phyloP scores from a whole-genome alignment of 2,888 invertebrate genomes.

The Drosophila flavopinicola region DNA sequence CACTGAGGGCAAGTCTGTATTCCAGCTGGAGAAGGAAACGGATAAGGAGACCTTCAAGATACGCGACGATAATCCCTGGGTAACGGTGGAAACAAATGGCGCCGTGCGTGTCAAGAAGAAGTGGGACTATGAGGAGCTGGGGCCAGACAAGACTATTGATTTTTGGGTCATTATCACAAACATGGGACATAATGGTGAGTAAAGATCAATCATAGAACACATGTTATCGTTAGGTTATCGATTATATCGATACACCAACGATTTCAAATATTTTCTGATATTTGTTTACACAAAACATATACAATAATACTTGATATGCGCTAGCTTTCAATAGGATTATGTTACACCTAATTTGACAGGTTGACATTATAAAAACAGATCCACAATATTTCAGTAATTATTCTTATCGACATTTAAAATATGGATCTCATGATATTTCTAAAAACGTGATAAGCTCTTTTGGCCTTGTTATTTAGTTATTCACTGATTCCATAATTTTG shows the following conservation, averaged over 20 bases:
- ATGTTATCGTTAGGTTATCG: conserved; percentile 1
- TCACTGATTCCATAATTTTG: not conserved
- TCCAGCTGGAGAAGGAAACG: conserved; percentile 95
- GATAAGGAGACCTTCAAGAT: conserved; percentile 97
- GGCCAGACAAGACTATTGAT: conserved; percentile 97
- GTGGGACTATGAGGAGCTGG: conserved; percentile 98
- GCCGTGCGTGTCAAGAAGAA: conserved; percentile 97
- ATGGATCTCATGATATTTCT: too few relatives aligned
- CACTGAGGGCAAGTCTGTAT: conserved; percentile 93
- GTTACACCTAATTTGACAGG: too few relatives aligned
- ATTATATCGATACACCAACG: too few relatives aligned
- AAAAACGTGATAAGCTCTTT: too few relatives aligned
- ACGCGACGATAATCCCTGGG: conserved; percentile 97
- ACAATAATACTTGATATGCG: too few relatives aligned
- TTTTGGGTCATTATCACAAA: conserved; percentile 98
- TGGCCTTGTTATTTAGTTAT: too few relatives aligned
- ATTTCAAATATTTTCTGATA: too few relatives aligned
- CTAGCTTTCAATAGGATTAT: not conserved
- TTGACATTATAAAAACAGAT: too few relatives aligned
- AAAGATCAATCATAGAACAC: too few relatives aligned
- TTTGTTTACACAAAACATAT: too few relatives aligned
- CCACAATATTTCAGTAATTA: too few relatives aligned
- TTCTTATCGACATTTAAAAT: too few relatives aligned
- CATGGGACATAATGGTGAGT: conserved; percentile 93
- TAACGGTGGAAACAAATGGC: conserved; percentile 95